phyloP scores from a whole-genome alignment of 2,888 invertebrate genomes.

The Cataglyphis cursor region DNA sequence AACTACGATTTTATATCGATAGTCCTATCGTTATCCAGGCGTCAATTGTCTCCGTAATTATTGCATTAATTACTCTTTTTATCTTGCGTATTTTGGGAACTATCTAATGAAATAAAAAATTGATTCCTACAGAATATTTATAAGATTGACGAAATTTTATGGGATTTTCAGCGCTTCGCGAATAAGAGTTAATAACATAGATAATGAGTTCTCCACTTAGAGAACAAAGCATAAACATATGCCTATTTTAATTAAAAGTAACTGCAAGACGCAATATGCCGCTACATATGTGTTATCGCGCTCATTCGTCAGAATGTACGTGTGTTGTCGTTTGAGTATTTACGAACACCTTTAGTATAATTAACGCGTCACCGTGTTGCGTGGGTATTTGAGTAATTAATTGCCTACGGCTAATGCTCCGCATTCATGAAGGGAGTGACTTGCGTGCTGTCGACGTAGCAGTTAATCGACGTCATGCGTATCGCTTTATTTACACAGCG shows the following conservation, averaged over 20 bases:
- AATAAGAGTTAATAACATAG: background rate
- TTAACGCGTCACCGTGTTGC: constrained; percentile 64
- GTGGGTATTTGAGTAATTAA: constrained; percentile 69
- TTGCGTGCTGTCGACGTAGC: constrained; percentile 68
- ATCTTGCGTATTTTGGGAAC: background rate
- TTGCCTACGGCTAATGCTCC: constrained; percentile 66
- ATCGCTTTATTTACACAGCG: constrained; percentile 45
- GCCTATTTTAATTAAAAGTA: constrained; percentile 38
- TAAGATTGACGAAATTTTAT: background rate
- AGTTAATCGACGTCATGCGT: constrained; percentile 52
- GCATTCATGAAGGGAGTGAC: constrained; percentile 62
- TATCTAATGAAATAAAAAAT: background rate
- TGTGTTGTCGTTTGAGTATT: constrained; percentile 43
- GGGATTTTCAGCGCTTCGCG: background rate
- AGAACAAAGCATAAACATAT: background rate
- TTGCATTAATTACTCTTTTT: background rate
- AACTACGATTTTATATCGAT: constrained; percentile 6
- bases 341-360: constrained; percentile 57
- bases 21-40: background rate
- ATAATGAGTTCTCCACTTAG: background rate
- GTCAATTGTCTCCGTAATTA: background rate
- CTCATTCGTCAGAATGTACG: constrained; percentile 27
- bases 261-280: background rate
- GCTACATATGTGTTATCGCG: background rate
- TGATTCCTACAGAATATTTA: background rate